Base-by-base conservation (phyloP, 1,140 invertebrate genomes). In the Tetramorium parvispinum region DNA sequence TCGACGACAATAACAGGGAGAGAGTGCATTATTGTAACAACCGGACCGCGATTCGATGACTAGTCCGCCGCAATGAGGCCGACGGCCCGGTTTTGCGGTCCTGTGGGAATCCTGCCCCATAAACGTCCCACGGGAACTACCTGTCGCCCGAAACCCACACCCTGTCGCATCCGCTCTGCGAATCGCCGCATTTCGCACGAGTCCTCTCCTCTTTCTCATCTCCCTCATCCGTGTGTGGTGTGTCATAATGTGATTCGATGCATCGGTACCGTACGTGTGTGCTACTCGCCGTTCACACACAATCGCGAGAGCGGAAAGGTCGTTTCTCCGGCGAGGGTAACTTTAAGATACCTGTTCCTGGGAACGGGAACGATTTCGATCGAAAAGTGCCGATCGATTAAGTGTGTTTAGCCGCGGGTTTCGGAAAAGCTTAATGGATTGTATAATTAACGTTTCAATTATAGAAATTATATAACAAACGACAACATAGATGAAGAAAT, bases 41-140 rank as follows among this genome's bases (percentile, higher is more conserved):
- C 79, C 68, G 79, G 43, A 89, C 40, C 78, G 53, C 40, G 66
- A 83, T 83, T 59, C 68, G 68, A 73, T 51, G 78, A 82, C 40
- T 32, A 66, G 78, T 40, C 59, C 51, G 49, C 53, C 53, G 53
- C 79, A 46, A 76, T 57, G 61, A 66, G 77, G 27, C 32, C 57
- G 75, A 11, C 61, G 63, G 77, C 82, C 77, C 83, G 85, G 59
- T 91, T 85, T 75, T 70, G 66, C 85, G 37, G 75, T 91, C 85
- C 90, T 92, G 91, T 93, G 93, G 92, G 93, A 93, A 93, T 92
- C 59, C 59, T 82, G 83, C 77, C 77, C 85, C 88, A 81, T 77
- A 88, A 91, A 87, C 86, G 89, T 93, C 91, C 86, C 93, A 93
- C 92, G 92, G 92, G 92, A 93, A 93, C 91, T 93, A 93, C 93